A percentile compares a stretch with the other conserved stretches of the same genome.
These are phyloP conservation scores for Marcusenius ussheri DNA, from an alignment of 2,113 vertebrate genomes.

Conservation along the genomic window DNA sequence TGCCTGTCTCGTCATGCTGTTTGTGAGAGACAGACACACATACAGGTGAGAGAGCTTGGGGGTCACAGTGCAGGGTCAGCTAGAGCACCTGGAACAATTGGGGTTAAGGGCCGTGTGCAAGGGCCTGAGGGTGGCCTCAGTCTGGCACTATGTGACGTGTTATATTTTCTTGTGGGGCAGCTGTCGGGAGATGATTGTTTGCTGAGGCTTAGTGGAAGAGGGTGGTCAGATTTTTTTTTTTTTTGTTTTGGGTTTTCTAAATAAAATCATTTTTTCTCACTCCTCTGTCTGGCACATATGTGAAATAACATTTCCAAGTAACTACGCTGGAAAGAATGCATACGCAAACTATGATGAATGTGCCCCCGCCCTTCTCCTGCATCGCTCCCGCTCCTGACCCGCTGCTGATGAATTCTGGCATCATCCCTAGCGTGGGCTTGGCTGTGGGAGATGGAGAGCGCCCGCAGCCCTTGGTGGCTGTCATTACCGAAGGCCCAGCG, in stretches of 20 bases:
- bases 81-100: neutral
- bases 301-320: conserved; percentile 16
- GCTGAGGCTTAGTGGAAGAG: neutral
- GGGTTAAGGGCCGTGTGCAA: neutral
- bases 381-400: neutral
- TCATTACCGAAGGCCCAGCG: conserved; percentile 18
- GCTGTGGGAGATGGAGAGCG: neutral
- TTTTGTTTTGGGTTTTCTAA: neutral
- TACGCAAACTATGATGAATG: conserved; percentile 13
- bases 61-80: neutral
- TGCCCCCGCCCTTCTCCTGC: neutral
- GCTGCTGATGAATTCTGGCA: conserved; percentile 11
- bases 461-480: neutral
- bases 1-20: neutral
- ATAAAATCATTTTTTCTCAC: conserved; percentile 2
- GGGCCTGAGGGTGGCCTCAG: neutral
- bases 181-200: neutral
- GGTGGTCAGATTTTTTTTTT: neutral
- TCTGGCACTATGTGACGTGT: neutral
- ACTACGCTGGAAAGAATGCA: neutral
- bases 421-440: neutral
- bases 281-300: neutral
- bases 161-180: neutral
- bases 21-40: neutral
- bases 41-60: neutral